Base-by-base conservation (phyloP, 2,888 invertebrate species). In the Lycocerus yunnanus region DNA sequence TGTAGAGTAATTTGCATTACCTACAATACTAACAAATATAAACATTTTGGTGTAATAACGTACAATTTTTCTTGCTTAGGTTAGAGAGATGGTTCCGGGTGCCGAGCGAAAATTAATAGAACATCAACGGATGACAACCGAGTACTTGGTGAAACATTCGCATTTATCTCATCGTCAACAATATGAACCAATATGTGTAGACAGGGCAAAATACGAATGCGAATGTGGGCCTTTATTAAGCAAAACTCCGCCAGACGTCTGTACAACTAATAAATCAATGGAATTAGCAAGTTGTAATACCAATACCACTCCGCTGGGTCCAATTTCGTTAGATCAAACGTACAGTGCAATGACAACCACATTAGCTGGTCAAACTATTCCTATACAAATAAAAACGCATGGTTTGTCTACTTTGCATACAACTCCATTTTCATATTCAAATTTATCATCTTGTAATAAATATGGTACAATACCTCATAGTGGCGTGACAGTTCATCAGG, bases 61-160 rank as follows among this genome's bases (percentile, higher is more conserved):
- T 43, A 0, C 1, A 65, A 72, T 60, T 68, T 66, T 66, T 11
- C 72, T 67, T 66, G 15, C 85, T 65, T 82, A 90, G 90, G 90
- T 90, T n/a, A 86, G 90, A 73, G 89, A 90, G 66, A 90, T 90
- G 89, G 91, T 91, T 6, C 90, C 91, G 1, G 91, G 91, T 1
- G 90, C 90, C 0, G 90, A 90, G 78, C 85, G 90, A 59, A 89
- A 90, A 80, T 85, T 90, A 14, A 87, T 89, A 8, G 90, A 90
- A 79, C 89, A 90, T 76, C 88, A 89, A 79, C 88, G 88, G 6
- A 82, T 89, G 43, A 89, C 89, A 76, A 88, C 87, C 59, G 90
- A 90, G 79, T 90, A 89, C 80, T 84, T 89, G 65, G 88, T 89
- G 66, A 81, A 83, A n/a, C 84, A 84, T 69, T 78, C 83, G 1